phyloP scores from a whole-genome alignment of 2,888 invertebrate species.

The Lycia hirtaria region DNA sequence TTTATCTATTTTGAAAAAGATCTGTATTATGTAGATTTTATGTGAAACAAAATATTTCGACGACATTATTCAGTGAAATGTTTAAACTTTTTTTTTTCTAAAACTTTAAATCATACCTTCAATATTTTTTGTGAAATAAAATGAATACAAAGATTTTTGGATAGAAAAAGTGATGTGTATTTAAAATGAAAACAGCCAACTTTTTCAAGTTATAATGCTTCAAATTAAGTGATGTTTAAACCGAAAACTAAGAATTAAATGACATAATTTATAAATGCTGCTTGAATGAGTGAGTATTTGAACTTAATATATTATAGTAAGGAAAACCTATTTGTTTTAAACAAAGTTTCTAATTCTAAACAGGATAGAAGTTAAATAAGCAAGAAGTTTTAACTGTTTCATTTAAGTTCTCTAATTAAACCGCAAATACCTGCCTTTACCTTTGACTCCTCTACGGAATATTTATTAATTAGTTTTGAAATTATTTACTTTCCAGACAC shows the following conservation, averaged over 20 bases:
- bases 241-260: too few relatives aligned
- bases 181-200: too few relatives aligned
- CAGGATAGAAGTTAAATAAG: slow-evolving; percentile 2
- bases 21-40: background rate
- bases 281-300: slow-evolving; percentile 16
- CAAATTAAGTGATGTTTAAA: too few relatives aligned
- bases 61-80: too few relatives aligned
- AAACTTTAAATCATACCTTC: too few relatives aligned
- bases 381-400: slow-evolving; percentile 7
- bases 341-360: background rate
- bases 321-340: background rate
- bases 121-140: too few relatives aligned
- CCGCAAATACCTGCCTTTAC: slow-evolving; percentile 6
- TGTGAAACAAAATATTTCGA: background rate
- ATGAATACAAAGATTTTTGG: too few relatives aligned
- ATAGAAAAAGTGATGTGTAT: too few relatives aligned
- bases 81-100: too few relatives aligned
- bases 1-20: background rate
- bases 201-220: too few relatives aligned
- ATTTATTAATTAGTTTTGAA: slow-evolving; percentile 19
- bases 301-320: background rate
- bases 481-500: too few relatives aligned
- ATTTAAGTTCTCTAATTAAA: slow-evolving; percentile 21
- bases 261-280: too few relatives aligned
- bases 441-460: slow-evolving; percentile 7